Percentiles rank a stretch among this genome's conserved stretches.
Conservation (phyloP, 1,140 invertebrate genomes). For the Zaprionus nigranus region DNA sequence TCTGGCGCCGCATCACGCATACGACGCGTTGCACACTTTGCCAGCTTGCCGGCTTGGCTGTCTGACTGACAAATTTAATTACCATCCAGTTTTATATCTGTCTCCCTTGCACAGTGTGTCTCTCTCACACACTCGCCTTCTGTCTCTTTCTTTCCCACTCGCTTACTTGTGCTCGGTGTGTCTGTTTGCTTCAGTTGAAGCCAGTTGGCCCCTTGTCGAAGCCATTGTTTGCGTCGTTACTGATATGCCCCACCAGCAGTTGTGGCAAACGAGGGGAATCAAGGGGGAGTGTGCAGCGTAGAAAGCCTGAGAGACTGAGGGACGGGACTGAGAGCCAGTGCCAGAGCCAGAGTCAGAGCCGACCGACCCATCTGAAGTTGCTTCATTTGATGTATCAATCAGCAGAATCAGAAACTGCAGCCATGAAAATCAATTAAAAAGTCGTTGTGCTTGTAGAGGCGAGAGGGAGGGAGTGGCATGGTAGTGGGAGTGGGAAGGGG, state of each 20-base stretch:
- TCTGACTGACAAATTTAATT: constrained; percentile 81
- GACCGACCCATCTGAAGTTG: constrained; percentile 57
- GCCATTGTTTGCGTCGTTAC: constrained; percentile 68
- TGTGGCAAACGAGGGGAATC: neutral
- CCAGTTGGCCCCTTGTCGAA: constrained; percentile 14
- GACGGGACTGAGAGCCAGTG: neutral
- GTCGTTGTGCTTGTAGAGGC: constrained; percentile 44
- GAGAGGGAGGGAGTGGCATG: neutral
- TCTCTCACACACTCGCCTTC: neutral
- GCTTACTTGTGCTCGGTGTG: neutral
- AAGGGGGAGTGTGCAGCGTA: neutral
- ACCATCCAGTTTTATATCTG: constrained; percentile 48
- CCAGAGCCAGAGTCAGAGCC: neutral
- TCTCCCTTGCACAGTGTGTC: constrained; percentile 7
- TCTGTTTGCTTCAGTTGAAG: constrained; percentile 15
- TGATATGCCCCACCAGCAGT: constrained; percentile 57
- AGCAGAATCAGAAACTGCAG: constrained; percentile 82
- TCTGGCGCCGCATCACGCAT: constrained; percentile 60
- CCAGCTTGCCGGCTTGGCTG: constrained; percentile 45
- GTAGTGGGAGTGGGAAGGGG: neutral
- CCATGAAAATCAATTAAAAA: constrained; percentile 83
- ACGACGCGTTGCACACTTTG: constrained; percentile 68
- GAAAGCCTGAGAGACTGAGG: constrained; percentile 8
- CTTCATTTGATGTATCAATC: constrained; percentile 83
- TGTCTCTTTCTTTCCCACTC: neutral